Evolutionary conservation across 2,797 vertebrate species (phyloP).

Genomic region (Chelonia mydas): DNA sequence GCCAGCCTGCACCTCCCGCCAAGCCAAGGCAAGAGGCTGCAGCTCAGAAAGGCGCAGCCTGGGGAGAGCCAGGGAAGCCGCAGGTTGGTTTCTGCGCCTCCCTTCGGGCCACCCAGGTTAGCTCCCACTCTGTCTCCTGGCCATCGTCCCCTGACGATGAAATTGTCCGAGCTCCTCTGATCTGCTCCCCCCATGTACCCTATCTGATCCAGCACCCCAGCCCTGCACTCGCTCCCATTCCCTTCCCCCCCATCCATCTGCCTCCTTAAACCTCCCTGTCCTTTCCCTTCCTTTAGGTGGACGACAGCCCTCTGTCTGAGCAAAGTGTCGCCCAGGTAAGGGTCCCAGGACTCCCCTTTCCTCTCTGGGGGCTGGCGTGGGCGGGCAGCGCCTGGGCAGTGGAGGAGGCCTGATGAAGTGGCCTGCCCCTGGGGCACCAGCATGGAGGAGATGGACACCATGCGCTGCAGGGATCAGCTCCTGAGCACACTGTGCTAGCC

Average conservation of each 20-base stretch:
- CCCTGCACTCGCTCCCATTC: not conserved
- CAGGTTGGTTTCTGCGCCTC: not conserved
- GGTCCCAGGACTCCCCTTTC: not conserved
- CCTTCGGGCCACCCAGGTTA: not conserved
- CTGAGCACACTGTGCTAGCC: not conserved
- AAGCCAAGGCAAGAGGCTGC: not conserved
- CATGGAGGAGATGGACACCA: not conserved
- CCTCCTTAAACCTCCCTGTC: not conserved
- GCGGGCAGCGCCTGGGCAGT: not conserved
- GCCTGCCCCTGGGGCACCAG: too few species aligned
- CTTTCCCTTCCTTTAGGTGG: constrained; percentile 77
- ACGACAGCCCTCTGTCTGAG: constrained; percentile 86
- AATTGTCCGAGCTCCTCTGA: too few species aligned
- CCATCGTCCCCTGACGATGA: not conserved
- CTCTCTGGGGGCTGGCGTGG: not conserved
- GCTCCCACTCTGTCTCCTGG: not conserved
- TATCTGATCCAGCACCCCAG: not conserved
- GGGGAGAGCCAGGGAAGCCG: not conserved
- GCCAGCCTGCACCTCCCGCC: not conserved
- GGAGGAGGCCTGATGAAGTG: not conserved
- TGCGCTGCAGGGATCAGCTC: not conserved
- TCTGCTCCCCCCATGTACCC: not conserved
- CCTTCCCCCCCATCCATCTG: not conserved
- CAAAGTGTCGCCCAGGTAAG: constrained; percentile 89
- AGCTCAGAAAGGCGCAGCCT: not conserved